Conservation (phyloP, 2,888 invertebrate species). For the Cryptophagus acutangulus region DNA sequence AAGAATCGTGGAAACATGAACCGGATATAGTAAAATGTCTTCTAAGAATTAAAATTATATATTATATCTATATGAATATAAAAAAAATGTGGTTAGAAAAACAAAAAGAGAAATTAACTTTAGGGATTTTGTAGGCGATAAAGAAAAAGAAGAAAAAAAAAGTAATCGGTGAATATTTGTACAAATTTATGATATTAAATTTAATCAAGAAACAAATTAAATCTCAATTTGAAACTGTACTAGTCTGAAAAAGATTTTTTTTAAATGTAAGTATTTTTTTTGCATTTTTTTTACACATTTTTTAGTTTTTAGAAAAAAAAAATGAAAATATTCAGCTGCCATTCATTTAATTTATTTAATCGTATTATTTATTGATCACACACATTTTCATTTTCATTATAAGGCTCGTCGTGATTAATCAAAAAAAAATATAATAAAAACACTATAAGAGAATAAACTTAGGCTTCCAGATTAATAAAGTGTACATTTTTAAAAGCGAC, state of each 20-base stretch:
- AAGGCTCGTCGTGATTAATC: neutral
- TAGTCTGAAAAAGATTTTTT: constrained; percentile 31
- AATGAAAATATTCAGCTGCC: constrained; percentile 25
- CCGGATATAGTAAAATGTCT: too few species aligned
- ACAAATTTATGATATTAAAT: constrained; percentile 28
- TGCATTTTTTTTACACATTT: constrained; percentile 12
- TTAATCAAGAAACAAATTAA: constrained; percentile 18
- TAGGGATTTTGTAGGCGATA: constrained; percentile 20
- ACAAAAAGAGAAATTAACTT: constrained; percentile 19
- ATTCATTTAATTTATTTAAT: constrained; percentile 24
- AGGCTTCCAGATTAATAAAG: too few species aligned
- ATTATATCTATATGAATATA: constrained; percentile 1
- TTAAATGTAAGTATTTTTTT: constrained; percentile 19
- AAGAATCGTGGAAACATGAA: too few species aligned
- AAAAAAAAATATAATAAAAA: neutral
- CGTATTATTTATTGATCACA: constrained; percentile 24
- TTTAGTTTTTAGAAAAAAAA: constrained; percentile 12
- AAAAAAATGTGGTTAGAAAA: constrained; percentile 9
- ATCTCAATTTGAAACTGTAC: constrained; percentile 33
- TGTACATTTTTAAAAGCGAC: too few species aligned
- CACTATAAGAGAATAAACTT: constrained; percentile 15
- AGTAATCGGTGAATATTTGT: constrained; percentile 17
- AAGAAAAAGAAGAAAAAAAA: constrained; percentile 13
- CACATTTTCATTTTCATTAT: constrained; percentile 27
- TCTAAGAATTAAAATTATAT: too few species aligned